Percentiles rank a stretch among this genome's conserved stretches.
Conservation (phyloP, 2,797 vertebrate genomes). For the Platyrinchus mystaceus region DNA sequence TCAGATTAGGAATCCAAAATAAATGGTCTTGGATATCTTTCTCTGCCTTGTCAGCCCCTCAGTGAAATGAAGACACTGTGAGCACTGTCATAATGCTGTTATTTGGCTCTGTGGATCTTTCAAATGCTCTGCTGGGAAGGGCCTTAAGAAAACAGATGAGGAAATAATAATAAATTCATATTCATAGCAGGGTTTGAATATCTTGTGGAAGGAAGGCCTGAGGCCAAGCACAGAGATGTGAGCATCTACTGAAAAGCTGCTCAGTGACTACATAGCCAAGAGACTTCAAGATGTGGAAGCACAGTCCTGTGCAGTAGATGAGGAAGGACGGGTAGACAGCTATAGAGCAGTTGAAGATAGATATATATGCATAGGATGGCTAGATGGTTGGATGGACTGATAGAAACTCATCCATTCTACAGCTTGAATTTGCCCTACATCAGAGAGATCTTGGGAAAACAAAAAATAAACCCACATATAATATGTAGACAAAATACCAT, state of each 20-base stretch:
- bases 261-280: background rate
- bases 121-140: background rate
- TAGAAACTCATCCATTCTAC: background rate
- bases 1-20: background rate
- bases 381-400: background rate
- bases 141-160: background rate
- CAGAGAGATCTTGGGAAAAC: background rate
- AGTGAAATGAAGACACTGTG: background rate
- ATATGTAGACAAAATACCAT: background rate
- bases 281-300: background rate
- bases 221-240: background rate
- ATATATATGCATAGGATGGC: background rate
- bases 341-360: background rate
- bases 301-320: background rate
- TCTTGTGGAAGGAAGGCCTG: background rate
- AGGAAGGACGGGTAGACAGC: background rate
- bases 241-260: background rate
- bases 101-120: background rate
- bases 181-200: background rate
- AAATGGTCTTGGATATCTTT: background rate
- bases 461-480: background rate
- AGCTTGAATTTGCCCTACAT: background rate
- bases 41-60: background rate
- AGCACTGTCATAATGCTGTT: background rate
- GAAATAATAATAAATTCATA: conserved; percentile 39